These are phyloP conservation scores for Aleiodes alternator DNA, from an alignment of 2,888 invertebrate genomes.

Conservation along the genomic window DNA sequence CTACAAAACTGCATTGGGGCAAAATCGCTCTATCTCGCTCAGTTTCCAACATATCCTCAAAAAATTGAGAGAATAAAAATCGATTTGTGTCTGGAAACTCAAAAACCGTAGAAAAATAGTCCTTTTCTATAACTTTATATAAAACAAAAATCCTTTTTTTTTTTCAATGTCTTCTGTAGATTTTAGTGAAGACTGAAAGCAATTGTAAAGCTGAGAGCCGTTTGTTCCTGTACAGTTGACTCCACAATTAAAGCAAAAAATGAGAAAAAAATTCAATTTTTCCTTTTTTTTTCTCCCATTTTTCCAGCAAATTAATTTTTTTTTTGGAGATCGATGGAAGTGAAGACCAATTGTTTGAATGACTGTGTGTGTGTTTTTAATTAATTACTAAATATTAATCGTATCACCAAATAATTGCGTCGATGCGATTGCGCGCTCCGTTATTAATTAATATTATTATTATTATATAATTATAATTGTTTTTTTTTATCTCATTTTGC, in stretches of 20 bases:
- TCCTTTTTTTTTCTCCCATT: no score
- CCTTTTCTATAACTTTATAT: conserved; percentile 13
- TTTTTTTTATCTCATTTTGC: conserved; percentile 3
- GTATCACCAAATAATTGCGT: conserved; percentile 30
- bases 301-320: no score
- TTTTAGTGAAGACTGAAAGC: not conserved
- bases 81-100: no score
- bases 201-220: no score
- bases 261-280: no score
- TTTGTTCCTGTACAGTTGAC: no score
- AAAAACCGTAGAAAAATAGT: not conserved
- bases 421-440: conserved; percentile 8
- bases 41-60: no score
- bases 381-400: conserved; percentile 37
- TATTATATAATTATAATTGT: conserved; percentile 34
- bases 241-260: no score
- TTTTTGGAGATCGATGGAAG: not conserved
- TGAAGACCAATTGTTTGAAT: not conserved
- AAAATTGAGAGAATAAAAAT: no score
- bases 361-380: conserved; percentile 26
- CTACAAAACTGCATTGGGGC: no score
- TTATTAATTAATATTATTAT: conserved; percentile 33
- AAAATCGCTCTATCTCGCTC: no score
- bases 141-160: not conserved
- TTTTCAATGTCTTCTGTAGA: not conserved